Evolutionary conservation across 2,797 vertebrate species (phyloP), one percentile per base, ranked within the genome.

Genomic region (Eremophila alpestris): DNA sequence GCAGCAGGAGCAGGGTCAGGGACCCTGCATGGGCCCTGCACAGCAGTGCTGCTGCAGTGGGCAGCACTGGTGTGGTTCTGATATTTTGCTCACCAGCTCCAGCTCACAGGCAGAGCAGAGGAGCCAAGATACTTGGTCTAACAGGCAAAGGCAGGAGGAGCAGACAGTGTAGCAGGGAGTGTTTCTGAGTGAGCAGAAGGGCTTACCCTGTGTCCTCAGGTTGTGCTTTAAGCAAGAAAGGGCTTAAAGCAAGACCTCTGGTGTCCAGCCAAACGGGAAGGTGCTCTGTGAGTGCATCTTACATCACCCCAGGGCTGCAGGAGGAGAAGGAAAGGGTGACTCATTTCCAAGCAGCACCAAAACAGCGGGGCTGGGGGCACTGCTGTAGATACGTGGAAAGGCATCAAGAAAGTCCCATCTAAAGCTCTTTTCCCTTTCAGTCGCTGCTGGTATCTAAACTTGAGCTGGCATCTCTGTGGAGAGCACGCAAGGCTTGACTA

Each of bases 401-500:
- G 40, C 55, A 59, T 23, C 29, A 2, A 36, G 18, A 48, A 70
- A 80, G 30, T 45, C 2, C 8, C 27, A 13, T 70, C 62, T 87
- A n/a, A 87, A 93, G 41, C 71, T 93, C 48, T 88, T n/a, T 89
- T 80, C 21, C 21, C 60, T 87, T 69, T 75, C 83, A 73, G 63
- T 60, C 0, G 0, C 71, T 87, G 76, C 81, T 83, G 54, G n/a
- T 46, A 20, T 71, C 83, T 88, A 87, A 89, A 87, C 71, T 64
- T 69, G 30, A 75, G 87, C 89, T 91, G 3, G 2, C 73, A 16
- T 11, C 82, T 77, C 52, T 0, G 1, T 46, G 78, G 73, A 74
- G 70, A 43, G 58, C 73, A 64, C 46, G 73, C 58, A 48, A 92
- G 63, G 93, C 94, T 97, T 97, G 32, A 96, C 90, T 96, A 97